phyloP scores from a whole-genome alignment of 2,113 vertebrate species.

The Aldabrachelys gigantea region DNA sequence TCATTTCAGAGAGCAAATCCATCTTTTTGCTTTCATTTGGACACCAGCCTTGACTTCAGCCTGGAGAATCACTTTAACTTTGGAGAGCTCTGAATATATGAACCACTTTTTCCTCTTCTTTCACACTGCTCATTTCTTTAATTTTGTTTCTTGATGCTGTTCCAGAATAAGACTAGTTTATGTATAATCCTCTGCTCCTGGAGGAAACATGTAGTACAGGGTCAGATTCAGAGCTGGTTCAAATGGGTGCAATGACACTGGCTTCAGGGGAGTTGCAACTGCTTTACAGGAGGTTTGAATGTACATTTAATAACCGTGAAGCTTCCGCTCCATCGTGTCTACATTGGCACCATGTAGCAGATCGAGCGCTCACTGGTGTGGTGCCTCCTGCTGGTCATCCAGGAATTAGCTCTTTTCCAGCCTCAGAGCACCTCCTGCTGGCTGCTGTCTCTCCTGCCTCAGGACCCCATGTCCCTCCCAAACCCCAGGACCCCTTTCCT shows the following conservation, averaged over 20 bases:
- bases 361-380: too few relatives aligned
- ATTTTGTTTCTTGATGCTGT: background rate
- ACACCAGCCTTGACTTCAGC: slow-evolving; percentile 21
- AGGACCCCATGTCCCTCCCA: too few relatives aligned
- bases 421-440: too few relatives aligned
- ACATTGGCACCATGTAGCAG: background rate
- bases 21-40: slow-evolving; percentile 45
- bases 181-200: background rate
- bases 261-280: background rate
- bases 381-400: too few relatives aligned
- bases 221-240: slow-evolving; percentile 1
- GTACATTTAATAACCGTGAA: background rate
- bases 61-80: slow-evolving; percentile 39
- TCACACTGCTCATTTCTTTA: background rate
- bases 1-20: slow-evolving; percentile 20
- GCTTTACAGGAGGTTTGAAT: background rate
- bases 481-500: too few relatives aligned
- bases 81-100: slow-evolving; percentile 22
- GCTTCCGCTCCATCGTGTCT: background rate
- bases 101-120: slow-evolving; percentile 29
- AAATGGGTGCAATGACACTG: background rate
- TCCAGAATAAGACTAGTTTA: background rate
- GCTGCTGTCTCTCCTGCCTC: too few relatives aligned
- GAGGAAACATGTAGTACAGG: background rate
- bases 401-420: too few relatives aligned